Percentiles rank a stretch among this genome's conserved stretches.
Evolutionary conservation across 2,888 invertebrate species (phyloP).

Genomic region (Melipona beecheii): DNA sequence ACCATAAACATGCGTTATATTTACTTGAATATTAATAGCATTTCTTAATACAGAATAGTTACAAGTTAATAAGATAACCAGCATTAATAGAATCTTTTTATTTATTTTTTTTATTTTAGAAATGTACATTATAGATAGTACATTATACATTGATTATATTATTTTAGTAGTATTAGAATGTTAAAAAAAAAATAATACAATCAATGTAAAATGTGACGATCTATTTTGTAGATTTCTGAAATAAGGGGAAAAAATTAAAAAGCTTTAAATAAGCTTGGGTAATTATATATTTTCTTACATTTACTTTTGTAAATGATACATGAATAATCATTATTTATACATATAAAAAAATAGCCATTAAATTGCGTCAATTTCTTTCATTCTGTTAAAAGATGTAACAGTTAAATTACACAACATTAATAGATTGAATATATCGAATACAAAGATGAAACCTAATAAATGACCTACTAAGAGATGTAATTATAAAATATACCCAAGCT

Average conservation of each 20-base stretch:
- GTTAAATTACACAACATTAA: constrained; percentile 18
- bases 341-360: constrained; percentile 19
- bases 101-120: constrained; percentile 11
- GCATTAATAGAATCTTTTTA: constrained; percentile 23
- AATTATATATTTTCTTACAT: not conserved
- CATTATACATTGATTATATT: constrained; percentile 13
- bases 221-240: not conserved
- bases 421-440: constrained; percentile 8
- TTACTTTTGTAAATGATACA: not conserved
- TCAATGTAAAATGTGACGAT: constrained; percentile 4
- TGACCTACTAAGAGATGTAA: constrained; percentile 27
- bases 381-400: constrained; percentile 5
- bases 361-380: not conserved
- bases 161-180: too few relatives aligned
- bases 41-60: constrained; percentile 42
- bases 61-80: constrained; percentile 2
- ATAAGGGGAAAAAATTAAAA: constrained; percentile 9
- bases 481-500: constrained; percentile 44
- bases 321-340: not conserved
- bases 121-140: constrained; percentile 38
- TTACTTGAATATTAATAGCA: constrained; percentile 28
- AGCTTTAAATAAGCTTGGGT: constrained; percentile 43
- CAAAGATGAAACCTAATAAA: constrained; percentile 25
- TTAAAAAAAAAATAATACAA: too few relatives aligned
- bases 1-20: constrained; percentile 28